These are phyloP conservation scores for Netelia virgata DNA, from an alignment of 2,888 invertebrate species.

Conservation along the genomic window DNA sequence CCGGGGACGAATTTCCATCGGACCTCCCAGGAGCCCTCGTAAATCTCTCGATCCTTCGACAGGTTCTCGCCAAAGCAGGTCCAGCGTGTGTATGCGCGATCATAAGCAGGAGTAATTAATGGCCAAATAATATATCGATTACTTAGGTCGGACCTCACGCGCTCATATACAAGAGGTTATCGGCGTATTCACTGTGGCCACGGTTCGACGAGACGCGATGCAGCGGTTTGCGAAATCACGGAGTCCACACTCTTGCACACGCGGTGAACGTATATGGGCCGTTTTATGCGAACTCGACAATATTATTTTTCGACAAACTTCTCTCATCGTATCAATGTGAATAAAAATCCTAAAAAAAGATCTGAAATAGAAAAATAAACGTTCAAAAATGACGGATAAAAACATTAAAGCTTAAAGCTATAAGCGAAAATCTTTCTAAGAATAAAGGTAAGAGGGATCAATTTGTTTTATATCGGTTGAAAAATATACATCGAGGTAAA, in stretches of 20 bases:
- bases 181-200: constrained; percentile 49
- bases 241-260: constrained; percentile 57
- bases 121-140: constrained; percentile 80
- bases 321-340: not conserved
- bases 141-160: constrained; percentile 69
- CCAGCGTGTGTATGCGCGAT: constrained; percentile 70
- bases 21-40: constrained; percentile 64
- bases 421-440: too few relatives aligned
- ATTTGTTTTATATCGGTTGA: too few relatives aligned
- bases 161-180: constrained; percentile 71
- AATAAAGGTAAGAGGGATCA: too few relatives aligned
- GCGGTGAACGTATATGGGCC: not conserved
- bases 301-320: not conserved
- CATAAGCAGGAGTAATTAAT: constrained; percentile 79
- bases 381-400: too few relatives aligned
- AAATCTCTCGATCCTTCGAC: constrained; percentile 74
- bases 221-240: constrained; percentile 64
- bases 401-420: too few relatives aligned
- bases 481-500: too few relatives aligned
- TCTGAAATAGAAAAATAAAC: too few relatives aligned
- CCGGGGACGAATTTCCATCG: constrained; percentile 29
- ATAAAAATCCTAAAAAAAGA: not conserved
- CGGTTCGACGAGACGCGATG: constrained; percentile 14
- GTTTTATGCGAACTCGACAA: not conserved
- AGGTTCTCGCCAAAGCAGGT: constrained; percentile 72